Evolutionary conservation across 2,113 vertebrate species (phyloP).

Genomic region (Pangasianodon gigas): DNA sequence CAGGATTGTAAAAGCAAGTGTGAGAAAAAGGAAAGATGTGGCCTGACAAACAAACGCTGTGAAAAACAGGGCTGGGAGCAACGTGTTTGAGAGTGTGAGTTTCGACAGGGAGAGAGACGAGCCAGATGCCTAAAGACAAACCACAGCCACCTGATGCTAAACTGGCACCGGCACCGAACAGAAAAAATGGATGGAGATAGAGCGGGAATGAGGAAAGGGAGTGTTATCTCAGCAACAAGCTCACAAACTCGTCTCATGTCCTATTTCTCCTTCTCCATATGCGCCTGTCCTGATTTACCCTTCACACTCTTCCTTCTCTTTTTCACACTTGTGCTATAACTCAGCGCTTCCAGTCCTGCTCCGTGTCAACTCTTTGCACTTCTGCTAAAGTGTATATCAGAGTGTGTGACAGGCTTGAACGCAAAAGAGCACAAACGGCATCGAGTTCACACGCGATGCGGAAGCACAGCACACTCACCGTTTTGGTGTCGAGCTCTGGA

Average conservation of each 20-base stretch:
- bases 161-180: slow-evolving; percentile 48
- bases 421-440: neutral
- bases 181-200: slow-evolving; percentile 19
- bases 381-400: neutral
- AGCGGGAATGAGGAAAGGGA: slow-evolving; percentile 15
- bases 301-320: slow-evolving; percentile 26
- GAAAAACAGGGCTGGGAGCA: slow-evolving; percentile 39
- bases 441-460: neutral
- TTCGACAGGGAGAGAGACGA: slow-evolving; percentile 13
- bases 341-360: slow-evolving; percentile 1
- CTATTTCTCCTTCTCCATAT: slow-evolving; percentile 40
- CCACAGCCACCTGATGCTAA: slow-evolving; percentile 52
- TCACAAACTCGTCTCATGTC: slow-evolving; percentile 21
- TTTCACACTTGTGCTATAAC: slow-evolving; percentile 7
- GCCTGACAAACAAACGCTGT: slow-evolving; percentile 42
- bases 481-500: slow-evolving; percentile 87
- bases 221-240: slow-evolving; percentile 37
- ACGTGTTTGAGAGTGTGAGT: slow-evolving; percentile 17
- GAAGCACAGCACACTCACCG: slow-evolving; percentile 76
- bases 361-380: neutral
- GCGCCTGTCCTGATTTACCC: slow-evolving; percentile 33
- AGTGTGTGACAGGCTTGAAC: neutral
- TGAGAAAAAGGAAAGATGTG: slow-evolving; percentile 23
- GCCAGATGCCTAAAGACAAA: slow-evolving; percentile 66
- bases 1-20: slow-evolving; percentile 42